These are phyloP conservation scores for Popillia japonica DNA, from an alignment of 1,140 invertebrate genomes.

Conservation along the genomic window DNA sequence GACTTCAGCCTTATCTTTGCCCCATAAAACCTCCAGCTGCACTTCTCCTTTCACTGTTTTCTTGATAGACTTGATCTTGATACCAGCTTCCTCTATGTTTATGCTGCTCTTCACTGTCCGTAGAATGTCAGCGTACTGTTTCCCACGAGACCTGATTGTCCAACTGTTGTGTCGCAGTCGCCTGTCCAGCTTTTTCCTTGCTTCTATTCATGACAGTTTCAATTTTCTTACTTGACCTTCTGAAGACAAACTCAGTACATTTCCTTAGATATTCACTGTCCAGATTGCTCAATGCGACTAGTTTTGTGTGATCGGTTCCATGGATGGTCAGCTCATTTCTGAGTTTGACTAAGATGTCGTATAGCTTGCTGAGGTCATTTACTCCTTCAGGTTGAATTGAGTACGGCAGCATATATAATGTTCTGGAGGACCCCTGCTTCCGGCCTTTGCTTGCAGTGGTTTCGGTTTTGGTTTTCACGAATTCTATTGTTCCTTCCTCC, in stretches of 20 bases:
- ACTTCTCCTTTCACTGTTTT: not conserved
- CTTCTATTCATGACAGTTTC: not conserved
- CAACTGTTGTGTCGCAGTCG: not conserved
- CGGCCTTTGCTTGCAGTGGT: not conserved
- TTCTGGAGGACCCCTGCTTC: not conserved
- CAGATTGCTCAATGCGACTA: not conserved
- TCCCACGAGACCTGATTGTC: not conserved
- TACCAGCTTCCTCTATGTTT: constrained; percentile 12
- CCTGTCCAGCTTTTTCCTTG: not conserved
- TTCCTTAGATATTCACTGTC: not conserved
- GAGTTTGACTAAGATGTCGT: not conserved
- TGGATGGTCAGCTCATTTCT: no score
- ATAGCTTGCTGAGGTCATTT: not conserved
- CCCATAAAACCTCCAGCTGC: not conserved
- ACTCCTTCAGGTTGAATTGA: not conserved
- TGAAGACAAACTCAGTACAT: not conserved
- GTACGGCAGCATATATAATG: not conserved
- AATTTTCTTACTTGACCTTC: not conserved
- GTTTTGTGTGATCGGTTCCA: not conserved
- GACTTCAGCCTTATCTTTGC: not conserved
- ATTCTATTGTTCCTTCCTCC: not conserved
- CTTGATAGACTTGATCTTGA: constrained; percentile 8
- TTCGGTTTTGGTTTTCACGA: not conserved
- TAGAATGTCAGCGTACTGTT: constrained; percentile 8
- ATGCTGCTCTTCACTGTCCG: constrained; percentile 1